Percentiles rank a stretch among this genome's conserved stretches.
These are phyloP conservation scores for Clarias fuscus DNA, from an alignment of 2,797 vertebrate species.

Conservation along the genomic window DNA sequence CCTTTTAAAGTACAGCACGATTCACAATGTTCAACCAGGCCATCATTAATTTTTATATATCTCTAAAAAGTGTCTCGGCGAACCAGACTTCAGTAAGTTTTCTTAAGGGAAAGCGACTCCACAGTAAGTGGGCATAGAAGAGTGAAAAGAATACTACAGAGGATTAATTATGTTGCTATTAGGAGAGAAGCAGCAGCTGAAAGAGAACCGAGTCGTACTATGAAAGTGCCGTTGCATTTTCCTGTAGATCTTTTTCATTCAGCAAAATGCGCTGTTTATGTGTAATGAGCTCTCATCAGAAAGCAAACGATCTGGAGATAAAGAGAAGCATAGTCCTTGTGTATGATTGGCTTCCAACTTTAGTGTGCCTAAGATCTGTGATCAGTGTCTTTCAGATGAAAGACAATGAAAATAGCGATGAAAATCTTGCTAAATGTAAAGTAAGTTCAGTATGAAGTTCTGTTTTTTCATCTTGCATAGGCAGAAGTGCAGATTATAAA, in stretches of 20 bases:
- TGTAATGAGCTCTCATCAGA: slow-evolving; percentile 72
- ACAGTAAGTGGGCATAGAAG: slow-evolving; percentile 75
- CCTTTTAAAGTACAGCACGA: slow-evolving; percentile 13
- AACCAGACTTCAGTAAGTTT: slow-evolving; percentile 39
- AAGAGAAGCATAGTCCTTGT: slow-evolving; percentile 59
- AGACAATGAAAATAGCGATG: slow-evolving; percentile 40
- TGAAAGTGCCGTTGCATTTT: slow-evolving; percentile 69
- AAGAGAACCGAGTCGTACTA: slow-evolving; percentile 72
- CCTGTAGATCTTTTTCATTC: slow-evolving; percentile 63
- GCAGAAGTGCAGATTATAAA: neutral
- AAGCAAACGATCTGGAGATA: slow-evolving; percentile 69
- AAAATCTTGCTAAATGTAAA: slow-evolving; percentile 14
- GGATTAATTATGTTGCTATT: slow-evolving; percentile 82
- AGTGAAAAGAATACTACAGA: slow-evolving; percentile 81
- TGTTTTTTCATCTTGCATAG: neutral
- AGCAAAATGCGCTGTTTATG: slow-evolving; percentile 75
- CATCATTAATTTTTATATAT: slow-evolving; percentile 14
- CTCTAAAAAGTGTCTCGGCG: slow-evolving; percentile 17
- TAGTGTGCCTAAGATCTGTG: slow-evolving; percentile 41
- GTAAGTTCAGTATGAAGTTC: neutral
- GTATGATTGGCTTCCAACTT: slow-evolving; percentile 49
- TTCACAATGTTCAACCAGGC: neutral
- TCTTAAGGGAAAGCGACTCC: slow-evolving; percentile 60
- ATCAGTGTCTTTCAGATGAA: slow-evolving; percentile 49
- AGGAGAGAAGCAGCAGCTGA: slow-evolving; percentile 67